Evolutionary conservation across 2,797 vertebrate genomes (phyloP).

Genomic region (Microtus agrestis): DNA sequence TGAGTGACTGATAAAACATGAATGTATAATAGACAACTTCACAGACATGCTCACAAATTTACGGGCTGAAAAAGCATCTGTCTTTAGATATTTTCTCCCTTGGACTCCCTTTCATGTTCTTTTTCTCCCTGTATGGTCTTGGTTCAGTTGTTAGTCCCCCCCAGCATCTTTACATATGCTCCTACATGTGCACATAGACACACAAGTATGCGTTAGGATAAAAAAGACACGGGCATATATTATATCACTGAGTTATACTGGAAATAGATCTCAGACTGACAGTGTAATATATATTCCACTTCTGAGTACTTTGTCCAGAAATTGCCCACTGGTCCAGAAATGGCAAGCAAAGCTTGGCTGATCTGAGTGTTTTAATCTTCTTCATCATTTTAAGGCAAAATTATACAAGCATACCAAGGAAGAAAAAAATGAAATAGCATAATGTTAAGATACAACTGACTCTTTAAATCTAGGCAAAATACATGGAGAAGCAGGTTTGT

Average conservation of each 20-base stretch:
- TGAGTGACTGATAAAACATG: slow-evolving; percentile 73
- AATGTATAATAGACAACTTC: slow-evolving; percentile 67
- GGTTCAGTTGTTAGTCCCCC: neutral
- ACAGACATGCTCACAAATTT: slow-evolving; percentile 74
- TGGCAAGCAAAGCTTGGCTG: neutral
- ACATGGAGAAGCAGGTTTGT: neutral
- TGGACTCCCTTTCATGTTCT: slow-evolving; percentile 56
- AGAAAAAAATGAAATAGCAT: neutral
- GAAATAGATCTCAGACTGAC: slow-evolving; percentile 15
- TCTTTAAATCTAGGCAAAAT: neutral
- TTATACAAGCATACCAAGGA: neutral
- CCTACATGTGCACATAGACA: neutral
- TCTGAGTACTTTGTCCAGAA: neutral
- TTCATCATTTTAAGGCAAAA: neutral
- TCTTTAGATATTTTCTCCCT: slow-evolving; percentile 56
- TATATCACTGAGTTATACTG: slow-evolving; percentile 5
- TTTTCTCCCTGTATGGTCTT: neutral
- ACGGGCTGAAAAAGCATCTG: slow-evolving; percentile 62
- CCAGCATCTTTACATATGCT: neutral
- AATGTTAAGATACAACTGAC: neutral
- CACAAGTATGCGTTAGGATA: neutral
- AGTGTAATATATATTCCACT: neutral
- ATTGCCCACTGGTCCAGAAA: neutral
- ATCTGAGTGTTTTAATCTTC: neutral
- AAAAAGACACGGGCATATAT: neutral